Base-by-base conservation (phyloP, 1,140 invertebrate species). In the Neotoxoptera formosana region DNA sequence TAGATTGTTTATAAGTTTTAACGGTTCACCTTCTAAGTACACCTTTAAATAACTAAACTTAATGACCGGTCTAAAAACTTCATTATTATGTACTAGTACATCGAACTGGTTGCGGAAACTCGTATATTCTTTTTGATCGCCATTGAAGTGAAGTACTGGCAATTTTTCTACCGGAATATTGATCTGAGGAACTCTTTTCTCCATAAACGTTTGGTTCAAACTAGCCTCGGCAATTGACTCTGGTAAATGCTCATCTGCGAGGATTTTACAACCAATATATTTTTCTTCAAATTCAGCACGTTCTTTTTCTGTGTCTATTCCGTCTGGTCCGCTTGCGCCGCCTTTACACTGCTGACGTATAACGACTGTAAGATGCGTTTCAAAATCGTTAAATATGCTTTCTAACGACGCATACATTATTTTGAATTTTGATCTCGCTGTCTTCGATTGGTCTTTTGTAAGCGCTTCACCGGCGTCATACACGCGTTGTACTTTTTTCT, bases 191-290 rank as follows among this genome's bases (percentile, higher is more conserved):
- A 67, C 11, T 67, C n/a, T 84, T 84, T 67, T 20, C 47, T 88
- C 25, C 45, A 88, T 47, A 88, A 48, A 51, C 20, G 41, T 88
- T 88, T 88, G 41, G 45, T 86, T 41, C 4, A 86, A 88, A 47
- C 25, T 30, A 30, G 47, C 25, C 14, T 47, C 86, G 11, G 86
- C 7, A 30, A 25, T 30, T 47, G 41, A 14, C 21, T 88, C 45
- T 41, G 86, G 86, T 88, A 88, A 88, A 51, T 41, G 23, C 86
- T 88, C 86, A 48, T 88, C 86, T 88, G 86, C 86, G 47, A 88
- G 21, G 30, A 88, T 48, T 88, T 88, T 88, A 47, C 86, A 88
- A 9, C 25, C 86, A 47, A 88, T 48, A 48, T 88, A 88, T 88
- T 88, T 88, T 14, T 88, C 86, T 30, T 88, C 86, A 25, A 88